Evolutionary conservation across 2,888 invertebrate genomes (phyloP), one percentile per base, ranked within the genome.

Genomic region (Polydrusus tereticollis): DNA sequence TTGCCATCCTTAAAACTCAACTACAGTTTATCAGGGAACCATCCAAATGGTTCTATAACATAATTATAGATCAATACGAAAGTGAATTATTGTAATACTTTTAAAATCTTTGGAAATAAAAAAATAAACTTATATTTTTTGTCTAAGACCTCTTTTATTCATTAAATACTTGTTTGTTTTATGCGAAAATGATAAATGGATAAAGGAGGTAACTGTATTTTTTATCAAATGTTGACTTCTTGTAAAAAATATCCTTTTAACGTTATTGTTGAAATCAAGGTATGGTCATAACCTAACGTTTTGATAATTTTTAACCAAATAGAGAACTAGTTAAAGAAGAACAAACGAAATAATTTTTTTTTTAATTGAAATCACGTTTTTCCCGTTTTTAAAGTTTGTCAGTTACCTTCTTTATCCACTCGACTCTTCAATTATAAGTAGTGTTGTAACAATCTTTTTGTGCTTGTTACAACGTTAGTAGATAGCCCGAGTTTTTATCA

Each of bases 21-120:
- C 26, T 64, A 6, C 43, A 16, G 16, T 69, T 58, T 64, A 16
- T 69, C 8, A 69, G 60, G n/a, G 64, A 69, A 47, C 43, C 57
- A 23, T 69, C 12, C 41, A 50, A 52, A 23, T 69, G 69, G 69
- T 69, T 55, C 36, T 69, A 63, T 33, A 58, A 69, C 10, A 26
- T 41, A 8, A n/a, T 69, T 55, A 38, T 63, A 29, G 50, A 29
- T 20, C 33, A 45, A 50, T 29, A 59, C 57, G 67, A 58, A 67
- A 41, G 10, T 47, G n/a, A 47, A 18, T 50, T 12, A 18, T 50
- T 12, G 41, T 41, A 41, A 14, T 41, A 14, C 1, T 12, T 41
- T 41, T 41, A 41, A 41, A 41, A 41, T n/a, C 14, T 41, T 14
- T 38, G 2, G 2, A 8, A 41, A 14, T 14, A 50, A 14, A 50